Base-by-base conservation (phyloP, 2,888 invertebrate species). In the Cordylochernes scorpioides region DNA sequence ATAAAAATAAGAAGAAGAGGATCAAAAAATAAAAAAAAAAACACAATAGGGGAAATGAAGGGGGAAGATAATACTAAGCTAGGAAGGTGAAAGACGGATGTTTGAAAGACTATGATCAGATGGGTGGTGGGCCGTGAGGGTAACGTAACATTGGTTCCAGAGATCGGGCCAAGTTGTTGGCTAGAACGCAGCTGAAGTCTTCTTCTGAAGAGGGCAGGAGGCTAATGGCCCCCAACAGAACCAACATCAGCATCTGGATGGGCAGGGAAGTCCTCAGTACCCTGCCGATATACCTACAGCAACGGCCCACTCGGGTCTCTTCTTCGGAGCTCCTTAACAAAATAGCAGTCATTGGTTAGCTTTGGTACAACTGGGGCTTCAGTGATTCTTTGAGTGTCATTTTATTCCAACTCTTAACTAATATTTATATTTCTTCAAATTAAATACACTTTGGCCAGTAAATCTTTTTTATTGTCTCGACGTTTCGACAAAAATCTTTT, bases 111-210 rank as follows among this genome's bases (percentile, higher is more conserved):
- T n/a, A n/a, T n/a, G n/a, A 5, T 31, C 69, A 84, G 35, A 77
- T 66, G 29, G 91, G 88, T 33, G 88, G 91, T 27, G 84, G 82
- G 39, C 88, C 86, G 51, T 86, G 71, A 14, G 75, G 73, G 58
- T 84, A 88, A 34, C 72, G 65, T 43, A 88, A 61, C 55, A 82
- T 71, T 24, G 88, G 84, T 43, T 80, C 74, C 32, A 88, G 63
- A 44, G 72, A 73, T 43, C 70, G 62, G 13, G 71, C 70, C 45
- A 78, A 67, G 44, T 70, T 70, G 55, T 77, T 78, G 43, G 72
- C 65, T 49, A 84, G 65, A 54, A 72, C 71, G 53, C 82, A 75
- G 39, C 68, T 67, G 53, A 71, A 74, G 49, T 77, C 77, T 46
- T 71, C 70, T 55, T 75, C 74, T 40, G 72, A 67, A 54, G 74